Evolutionary conservation across 2,113 vertebrate genomes (phyloP).

Genomic region (Hiodon alosoides): DNA sequence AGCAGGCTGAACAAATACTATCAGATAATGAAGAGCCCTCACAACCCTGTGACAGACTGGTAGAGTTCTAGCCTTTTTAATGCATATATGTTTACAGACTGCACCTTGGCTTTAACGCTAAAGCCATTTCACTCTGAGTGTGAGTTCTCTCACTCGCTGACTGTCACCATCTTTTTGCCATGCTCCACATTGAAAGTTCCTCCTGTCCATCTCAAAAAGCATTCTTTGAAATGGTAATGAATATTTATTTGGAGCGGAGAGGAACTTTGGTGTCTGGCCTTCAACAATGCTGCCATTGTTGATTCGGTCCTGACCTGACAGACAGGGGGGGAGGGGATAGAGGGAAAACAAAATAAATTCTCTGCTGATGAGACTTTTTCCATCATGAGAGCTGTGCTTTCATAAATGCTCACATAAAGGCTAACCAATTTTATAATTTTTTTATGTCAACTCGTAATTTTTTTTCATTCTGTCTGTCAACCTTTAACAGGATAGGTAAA

Average conservation of each 20-base stretch:
- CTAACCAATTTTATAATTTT: no score
- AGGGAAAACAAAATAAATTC: background rate
- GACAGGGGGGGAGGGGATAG: constrained; percentile 3
- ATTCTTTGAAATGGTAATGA: constrained; percentile 25
- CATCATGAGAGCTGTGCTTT: background rate
- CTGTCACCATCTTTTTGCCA: no score
- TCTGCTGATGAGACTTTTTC: background rate
- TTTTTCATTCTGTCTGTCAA: no score
- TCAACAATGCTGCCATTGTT: constrained; percentile 28
- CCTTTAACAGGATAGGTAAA: no score
- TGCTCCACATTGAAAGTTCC: no score
- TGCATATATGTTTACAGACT: no score
- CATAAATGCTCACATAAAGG: no score
- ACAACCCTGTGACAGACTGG: background rate
- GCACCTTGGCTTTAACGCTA: no score
- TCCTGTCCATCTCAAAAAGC: background rate
- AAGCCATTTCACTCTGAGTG: no score
- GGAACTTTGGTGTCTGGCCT: constrained; percentile 14
- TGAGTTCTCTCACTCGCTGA: no score
- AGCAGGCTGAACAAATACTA: background rate
- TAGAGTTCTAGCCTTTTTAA: no score
- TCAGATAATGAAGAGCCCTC: background rate
- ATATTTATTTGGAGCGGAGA: constrained; percentile 21
- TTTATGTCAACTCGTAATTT: no score
- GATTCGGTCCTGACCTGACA: constrained; percentile 1